A percentile compares a stretch with the other conserved stretches of the same genome.
These are phyloP conservation scores for Aleiodes leptofemur DNA, from an alignment of 2,888 invertebrate species.

Conservation along the genomic window DNA sequence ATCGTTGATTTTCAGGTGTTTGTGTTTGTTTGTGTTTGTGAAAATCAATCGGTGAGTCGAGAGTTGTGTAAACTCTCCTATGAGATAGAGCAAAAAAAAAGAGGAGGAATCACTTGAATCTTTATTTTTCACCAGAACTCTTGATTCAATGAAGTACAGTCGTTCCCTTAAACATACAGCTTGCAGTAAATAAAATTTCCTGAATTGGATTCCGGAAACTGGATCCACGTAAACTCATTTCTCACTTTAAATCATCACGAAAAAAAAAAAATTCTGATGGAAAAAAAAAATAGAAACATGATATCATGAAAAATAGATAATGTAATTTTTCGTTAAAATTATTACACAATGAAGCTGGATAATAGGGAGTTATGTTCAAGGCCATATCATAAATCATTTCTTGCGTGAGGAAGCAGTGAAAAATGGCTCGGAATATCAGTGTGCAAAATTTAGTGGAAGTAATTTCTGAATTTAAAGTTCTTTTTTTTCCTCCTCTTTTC, in stretches of 20 bases:
- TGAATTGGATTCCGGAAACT: too few species aligned
- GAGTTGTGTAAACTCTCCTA: slow-evolving; percentile 42
- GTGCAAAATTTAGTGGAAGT: slow-evolving; percentile 23
- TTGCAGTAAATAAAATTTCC: too few species aligned
- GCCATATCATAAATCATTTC: not conserved
- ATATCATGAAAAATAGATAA: not conserved
- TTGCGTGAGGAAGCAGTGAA: not conserved
- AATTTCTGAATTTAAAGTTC: not conserved
- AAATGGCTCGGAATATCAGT: slow-evolving; percentile 12
- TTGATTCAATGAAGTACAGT: too few species aligned
- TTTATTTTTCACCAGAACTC: too few species aligned
- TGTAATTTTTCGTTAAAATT: not conserved
- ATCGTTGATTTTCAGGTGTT: too few species aligned
- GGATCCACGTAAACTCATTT: not conserved
- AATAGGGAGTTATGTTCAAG: slow-evolving; percentile 9
- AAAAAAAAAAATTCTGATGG: too few species aligned
- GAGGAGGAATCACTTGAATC: not conserved
- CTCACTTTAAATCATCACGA: not conserved
- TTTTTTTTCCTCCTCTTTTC: not conserved
- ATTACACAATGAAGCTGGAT: not conserved
- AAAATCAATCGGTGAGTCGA: slow-evolving; percentile 47
- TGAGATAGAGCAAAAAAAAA: too few species aligned
- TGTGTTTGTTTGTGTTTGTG: not conserved
- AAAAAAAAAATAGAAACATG: not conserved
- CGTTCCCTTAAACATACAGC: too few species aligned